Conservation (phyloP, 2,888 invertebrate genomes). For the Horisme vitalbata region DNA sequence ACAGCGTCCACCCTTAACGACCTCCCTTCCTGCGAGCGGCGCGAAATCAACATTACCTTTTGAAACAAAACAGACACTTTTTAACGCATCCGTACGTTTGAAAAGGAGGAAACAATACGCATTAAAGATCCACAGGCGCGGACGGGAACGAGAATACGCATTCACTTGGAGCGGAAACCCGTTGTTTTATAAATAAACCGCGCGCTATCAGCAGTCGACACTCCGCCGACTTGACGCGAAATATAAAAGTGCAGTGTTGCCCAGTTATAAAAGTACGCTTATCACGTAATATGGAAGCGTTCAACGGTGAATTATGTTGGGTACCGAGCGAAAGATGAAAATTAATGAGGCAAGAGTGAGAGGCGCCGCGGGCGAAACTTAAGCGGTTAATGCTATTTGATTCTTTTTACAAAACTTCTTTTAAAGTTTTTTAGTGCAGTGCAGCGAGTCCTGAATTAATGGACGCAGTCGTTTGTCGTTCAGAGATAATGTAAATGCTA, state of each 20-base stretch:
- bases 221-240: constrained; percentile 70
- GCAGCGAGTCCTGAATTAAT: constrained; percentile 54
- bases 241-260: constrained; percentile 64
- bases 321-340: constrained; percentile 77
- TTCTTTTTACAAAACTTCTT: constrained; percentile 51
- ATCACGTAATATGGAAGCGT: constrained; percentile 77
- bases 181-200: constrained; percentile 80
- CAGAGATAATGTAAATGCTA: constrained; percentile 53
- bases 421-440: constrained; percentile 46
- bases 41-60: constrained; percentile 39
- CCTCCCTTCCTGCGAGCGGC: constrained; percentile 41
- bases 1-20: constrained; percentile 46
- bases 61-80: constrained; percentile 50
- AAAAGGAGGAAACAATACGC: constrained; percentile 59
- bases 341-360: constrained; percentile 81
- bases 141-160: constrained; percentile 55
- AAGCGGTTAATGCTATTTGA: constrained; percentile 63
- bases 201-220: constrained; percentile 76
- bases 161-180: constrained; percentile 65
- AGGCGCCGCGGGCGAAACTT: constrained; percentile 45
- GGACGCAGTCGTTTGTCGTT: constrained; percentile 52
- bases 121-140: constrained; percentile 43
- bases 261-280: constrained; percentile 69
- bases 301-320: constrained; percentile 80
- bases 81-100: constrained; percentile 58